Base-by-base conservation (phyloP, 1,140 invertebrate species). In the Nomia melanderi region DNA sequence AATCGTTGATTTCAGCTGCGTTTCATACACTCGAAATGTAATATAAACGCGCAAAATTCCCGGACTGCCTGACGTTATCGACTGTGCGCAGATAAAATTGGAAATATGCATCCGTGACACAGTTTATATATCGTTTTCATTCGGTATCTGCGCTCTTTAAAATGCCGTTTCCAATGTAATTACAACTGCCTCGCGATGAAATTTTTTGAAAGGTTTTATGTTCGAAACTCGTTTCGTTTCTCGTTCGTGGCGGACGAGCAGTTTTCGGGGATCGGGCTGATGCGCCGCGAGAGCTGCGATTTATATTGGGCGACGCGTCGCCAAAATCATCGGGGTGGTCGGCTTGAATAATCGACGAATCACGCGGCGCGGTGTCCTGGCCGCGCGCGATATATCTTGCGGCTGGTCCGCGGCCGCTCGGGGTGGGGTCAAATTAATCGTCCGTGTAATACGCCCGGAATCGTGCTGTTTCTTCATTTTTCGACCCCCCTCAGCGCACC, bases 381-480 rank as follows among this genome's bases (percentile, higher is more conserved):
- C n/a, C n/a, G 47, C 20, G n/a, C 17, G 27, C 25, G 60, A 75
- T 67, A 57, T 56, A 75, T 75, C 72, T 56, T 25, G 29, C 27
- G 6, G 23, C 23, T 23, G 12, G 14, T 39, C 59, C 23, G 12
- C 27, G 27, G 14, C 14, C 14, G 20, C n/a, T 39, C 59, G 31
- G n/a, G 31, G 20, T 53, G 47, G 20, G 20, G 11, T 39, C 20
- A 41, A 56, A 72, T 63, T 77, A 70, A 77, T 77, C 75, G 75
- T 72, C 75, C 66, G 66, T 77, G 27, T 70, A 77, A 77, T 77
- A 56, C 25, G 57, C 66, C 23, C 25, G 50, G n/a, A 39, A 77
- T 77, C 20, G 29, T 56, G 20, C 25, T 62, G n/a, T 62, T 77
- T 71, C 25, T 36, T 72, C 47, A 53, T 62, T 72, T 72, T 56